Evolutionary conservation across 2,113 vertebrate species (phyloP).

Genomic region (Eidolon helvum): DNA sequence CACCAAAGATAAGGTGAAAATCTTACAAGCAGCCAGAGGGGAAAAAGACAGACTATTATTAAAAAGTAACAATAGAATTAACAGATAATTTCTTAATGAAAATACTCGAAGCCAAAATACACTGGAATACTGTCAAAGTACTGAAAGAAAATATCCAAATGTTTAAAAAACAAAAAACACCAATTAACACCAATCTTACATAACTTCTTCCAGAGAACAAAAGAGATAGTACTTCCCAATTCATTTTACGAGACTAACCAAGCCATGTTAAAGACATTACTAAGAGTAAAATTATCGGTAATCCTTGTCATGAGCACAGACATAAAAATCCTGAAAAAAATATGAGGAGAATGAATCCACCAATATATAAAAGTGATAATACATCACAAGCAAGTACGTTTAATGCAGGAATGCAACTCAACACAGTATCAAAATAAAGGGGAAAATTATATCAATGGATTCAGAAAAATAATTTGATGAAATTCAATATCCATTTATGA

Average conservation of each 20-base stretch:
- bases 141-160: not conserved
- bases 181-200: not conserved
- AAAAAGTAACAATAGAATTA: not conserved
- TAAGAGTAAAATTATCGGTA: not conserved
- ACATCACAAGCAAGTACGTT: not conserved
- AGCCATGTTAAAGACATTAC: not conserved
- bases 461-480: constrained; percentile 1
- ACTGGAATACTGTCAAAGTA: not conserved
- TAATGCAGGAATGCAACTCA: not conserved
- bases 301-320: not conserved
- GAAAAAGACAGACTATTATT: not conserved
- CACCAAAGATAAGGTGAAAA: not conserved
- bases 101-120: not conserved
- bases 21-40: not conserved
- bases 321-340: not conserved
- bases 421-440: not conserved
- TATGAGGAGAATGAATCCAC: not conserved
- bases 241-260: constrained; percentile 16
- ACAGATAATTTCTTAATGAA: not conserved
- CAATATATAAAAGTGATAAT: not conserved
- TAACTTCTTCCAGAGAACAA: not conserved
- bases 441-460: not conserved
- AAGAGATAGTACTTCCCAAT: not conserved
- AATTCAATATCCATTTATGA: not conserved
- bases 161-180: not conserved